phyloP scores from a whole-genome alignment of 2,113 vertebrate genomes.

The Urocynchramus pylzowi region DNA sequence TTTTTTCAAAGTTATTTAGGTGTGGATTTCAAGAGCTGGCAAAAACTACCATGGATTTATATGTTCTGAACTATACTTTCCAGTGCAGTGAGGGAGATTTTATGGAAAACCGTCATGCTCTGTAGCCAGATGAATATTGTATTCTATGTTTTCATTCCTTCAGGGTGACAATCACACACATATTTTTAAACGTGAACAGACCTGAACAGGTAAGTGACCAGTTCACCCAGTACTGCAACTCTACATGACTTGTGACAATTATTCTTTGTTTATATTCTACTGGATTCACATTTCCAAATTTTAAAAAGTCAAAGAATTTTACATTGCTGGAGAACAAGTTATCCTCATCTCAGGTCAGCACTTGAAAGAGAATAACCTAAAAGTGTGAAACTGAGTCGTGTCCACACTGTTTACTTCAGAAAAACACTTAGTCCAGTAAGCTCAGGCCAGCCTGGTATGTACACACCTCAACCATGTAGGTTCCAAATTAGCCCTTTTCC shows the following conservation, averaged over 20 bases:
- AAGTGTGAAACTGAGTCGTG: background rate
- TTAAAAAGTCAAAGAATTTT: background rate
- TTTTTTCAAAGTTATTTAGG: background rate
- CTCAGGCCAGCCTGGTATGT: background rate
- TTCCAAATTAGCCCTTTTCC: background rate
- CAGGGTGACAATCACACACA: background rate
- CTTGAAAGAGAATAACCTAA: background rate
- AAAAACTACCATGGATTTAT: background rate
- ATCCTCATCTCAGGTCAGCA: background rate
- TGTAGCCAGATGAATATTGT: background rate
- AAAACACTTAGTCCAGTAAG: background rate
- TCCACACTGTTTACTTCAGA: background rate
- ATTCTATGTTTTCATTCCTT: background rate
- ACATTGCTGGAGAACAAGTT: background rate
- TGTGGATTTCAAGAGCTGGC: background rate
- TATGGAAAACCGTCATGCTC: background rate
- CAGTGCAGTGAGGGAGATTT: background rate
- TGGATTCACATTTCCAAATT: background rate
- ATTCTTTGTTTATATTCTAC: background rate
- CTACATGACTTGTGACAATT: background rate
- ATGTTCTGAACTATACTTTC: background rate
- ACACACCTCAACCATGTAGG: background rate
- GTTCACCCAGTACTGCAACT: background rate
- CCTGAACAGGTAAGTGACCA: background rate
- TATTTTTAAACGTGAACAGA: background rate